Conservation (phyloP, 2,888 invertebrate genomes). For the Bombyx huttoni region DNA sequence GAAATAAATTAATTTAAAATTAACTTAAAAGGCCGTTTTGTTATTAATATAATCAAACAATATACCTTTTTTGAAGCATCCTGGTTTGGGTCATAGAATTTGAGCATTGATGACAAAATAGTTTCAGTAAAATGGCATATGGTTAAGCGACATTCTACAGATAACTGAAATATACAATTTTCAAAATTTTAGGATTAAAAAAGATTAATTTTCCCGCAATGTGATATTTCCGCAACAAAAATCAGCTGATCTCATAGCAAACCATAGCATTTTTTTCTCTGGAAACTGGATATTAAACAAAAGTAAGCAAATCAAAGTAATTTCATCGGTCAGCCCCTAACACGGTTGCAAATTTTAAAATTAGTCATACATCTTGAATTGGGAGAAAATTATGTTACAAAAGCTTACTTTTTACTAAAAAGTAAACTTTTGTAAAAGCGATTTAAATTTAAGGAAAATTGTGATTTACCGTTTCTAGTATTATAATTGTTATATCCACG, state of each 20-base stretch:
- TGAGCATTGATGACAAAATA: constrained; percentile 46
- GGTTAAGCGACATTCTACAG: constrained; percentile 57
- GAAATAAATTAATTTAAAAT: constrained; percentile 8
- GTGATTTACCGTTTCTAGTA: constrained; percentile 43
- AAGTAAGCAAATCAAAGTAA: too few relatives aligned
- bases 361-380: too few relatives aligned
- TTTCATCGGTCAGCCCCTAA: too few relatives aligned
- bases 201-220: too few relatives aligned
- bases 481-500: constrained; percentile 38
- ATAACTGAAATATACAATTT: constrained; percentile 37
- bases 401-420: too few relatives aligned
- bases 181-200: background rate
- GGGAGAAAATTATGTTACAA: too few relatives aligned
- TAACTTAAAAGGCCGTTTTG: background rate
- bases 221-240: too few relatives aligned
- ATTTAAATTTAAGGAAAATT: background rate
- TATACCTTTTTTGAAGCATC: constrained; percentile 58
- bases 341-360: too few relatives aligned
- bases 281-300: too few relatives aligned
- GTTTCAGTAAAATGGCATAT: constrained; percentile 69
- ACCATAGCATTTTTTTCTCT: too few relatives aligned
- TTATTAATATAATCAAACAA: too few relatives aligned
- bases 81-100: constrained; percentile 52
- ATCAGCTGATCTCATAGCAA: too few relatives aligned
- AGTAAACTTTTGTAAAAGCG: background rate